Conservation (phyloP, 1,140 invertebrate genomes). For the Monomorium pharaonis region DNA sequence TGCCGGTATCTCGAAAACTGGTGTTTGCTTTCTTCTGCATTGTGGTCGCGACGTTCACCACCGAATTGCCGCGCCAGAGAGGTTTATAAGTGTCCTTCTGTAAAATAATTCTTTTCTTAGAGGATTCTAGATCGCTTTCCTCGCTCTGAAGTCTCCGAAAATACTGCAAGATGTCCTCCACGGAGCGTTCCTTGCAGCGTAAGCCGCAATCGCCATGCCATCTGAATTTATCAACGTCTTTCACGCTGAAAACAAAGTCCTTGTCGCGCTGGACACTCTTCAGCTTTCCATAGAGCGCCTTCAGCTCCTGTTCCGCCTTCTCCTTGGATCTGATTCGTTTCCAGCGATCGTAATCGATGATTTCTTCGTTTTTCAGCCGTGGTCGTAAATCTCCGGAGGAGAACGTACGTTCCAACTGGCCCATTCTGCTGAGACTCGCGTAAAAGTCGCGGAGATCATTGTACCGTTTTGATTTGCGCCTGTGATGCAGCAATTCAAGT, state of each 20-base stretch:
- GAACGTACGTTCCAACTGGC: constrained; percentile 91
- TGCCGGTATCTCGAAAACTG: constrained; percentile 71
- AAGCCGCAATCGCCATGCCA: constrained; percentile 93
- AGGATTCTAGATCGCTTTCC: constrained; percentile 83
- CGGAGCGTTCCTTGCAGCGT: constrained; percentile 93
- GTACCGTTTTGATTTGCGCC: constrained; percentile 92
- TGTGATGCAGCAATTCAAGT: constrained; percentile 89
- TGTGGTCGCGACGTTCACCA: constrained; percentile 90
- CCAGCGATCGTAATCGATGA: constrained; percentile 95
- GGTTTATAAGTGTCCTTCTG: constrained; percentile 91
- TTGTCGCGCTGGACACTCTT: constrained; percentile 92
- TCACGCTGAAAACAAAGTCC: constrained; percentile 92
- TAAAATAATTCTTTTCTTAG: constrained; percentile 82
- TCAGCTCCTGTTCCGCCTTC: constrained; percentile 93
- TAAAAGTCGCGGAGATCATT: constrained; percentile 95
- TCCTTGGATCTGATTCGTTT: constrained; percentile 92
- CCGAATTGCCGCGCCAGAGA: constrained; percentile 93
- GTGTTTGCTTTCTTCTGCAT: constrained; percentile 86
- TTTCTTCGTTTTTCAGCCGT: constrained; percentile 90
- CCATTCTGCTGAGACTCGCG: constrained; percentile 93
- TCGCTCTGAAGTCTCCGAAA: constrained; percentile 87
- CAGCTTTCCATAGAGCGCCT: constrained; percentile 91
- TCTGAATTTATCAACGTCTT: constrained; percentile 89
- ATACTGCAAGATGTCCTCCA: constrained; percentile 92
- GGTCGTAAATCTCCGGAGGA: constrained; percentile 89